phyloP scores from a whole-genome alignment of 2,797 vertebrate genomes.

The Cyprinodon diabolis region DNA sequence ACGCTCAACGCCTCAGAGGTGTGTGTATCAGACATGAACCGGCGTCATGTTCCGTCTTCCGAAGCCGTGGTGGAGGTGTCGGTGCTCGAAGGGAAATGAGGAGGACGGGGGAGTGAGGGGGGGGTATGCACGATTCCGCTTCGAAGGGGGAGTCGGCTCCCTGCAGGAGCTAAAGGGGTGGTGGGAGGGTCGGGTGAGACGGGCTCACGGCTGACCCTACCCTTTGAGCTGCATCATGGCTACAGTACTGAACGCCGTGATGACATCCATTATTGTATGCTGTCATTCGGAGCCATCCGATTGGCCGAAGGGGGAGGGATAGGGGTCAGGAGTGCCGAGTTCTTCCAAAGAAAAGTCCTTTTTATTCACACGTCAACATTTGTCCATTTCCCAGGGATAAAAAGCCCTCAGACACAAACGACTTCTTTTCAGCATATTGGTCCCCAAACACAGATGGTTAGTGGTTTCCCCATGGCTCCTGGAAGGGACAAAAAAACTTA shows the following conservation, averaged over 20 bases:
- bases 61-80: slow-evolving; percentile 66
- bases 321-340: neutral
- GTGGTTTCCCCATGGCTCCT: slow-evolving; percentile 73
- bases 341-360: slow-evolving; percentile 25
- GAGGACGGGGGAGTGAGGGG: slow-evolving; percentile 22
- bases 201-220: slow-evolving; percentile 87
- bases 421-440: slow-evolving; percentile 58
- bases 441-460: slow-evolving; percentile 57
- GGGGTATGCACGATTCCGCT: slow-evolving; percentile 22
- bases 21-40: slow-evolving; percentile 89
- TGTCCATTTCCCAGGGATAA: slow-evolving; percentile 18
- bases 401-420: slow-evolving; percentile 40
- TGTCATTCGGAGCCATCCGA: slow-evolving; percentile 65
- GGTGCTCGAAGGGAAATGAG: slow-evolving; percentile 32
- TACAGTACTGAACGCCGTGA: slow-evolving; percentile 70
- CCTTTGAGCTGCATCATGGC: slow-evolving; percentile 88
- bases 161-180: slow-evolving; percentile 33
- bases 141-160: slow-evolving; percentile 39
- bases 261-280: slow-evolving; percentile 85
- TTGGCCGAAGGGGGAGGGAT: neutral
- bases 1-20: slow-evolving; percentile 87
- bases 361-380: slow-evolving; percentile 37
- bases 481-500: slow-evolving; percentile 15
- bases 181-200: slow-evolving; percentile 68
- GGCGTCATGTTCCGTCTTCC: slow-evolving; percentile 88